Base-by-base conservation (phyloP, 2,888 invertebrate genomes). In the Sinohyriopsis cumingii region DNA sequence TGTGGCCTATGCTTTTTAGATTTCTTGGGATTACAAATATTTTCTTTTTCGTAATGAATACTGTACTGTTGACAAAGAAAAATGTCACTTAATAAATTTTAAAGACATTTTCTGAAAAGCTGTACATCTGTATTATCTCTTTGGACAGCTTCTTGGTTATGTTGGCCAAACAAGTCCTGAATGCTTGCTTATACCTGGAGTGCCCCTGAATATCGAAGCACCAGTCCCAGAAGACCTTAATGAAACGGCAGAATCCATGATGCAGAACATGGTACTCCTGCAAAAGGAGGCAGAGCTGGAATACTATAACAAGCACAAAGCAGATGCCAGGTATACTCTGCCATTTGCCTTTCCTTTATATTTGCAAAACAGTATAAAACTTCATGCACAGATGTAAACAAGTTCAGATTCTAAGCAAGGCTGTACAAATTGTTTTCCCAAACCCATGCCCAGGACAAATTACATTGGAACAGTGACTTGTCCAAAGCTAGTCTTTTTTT, bases 91-190 rank as follows among this genome's bases (percentile, higher is more conserved):
- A 45, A 45, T 45, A 45, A 45, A 45, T 0, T 45, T 45, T 45
- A 45, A 15, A 45, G 12, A 45, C 45, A 45, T 15, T 45, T 33
- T 45, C 3, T 45, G 12, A 45, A 45, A 45, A 45, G 9, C 15
- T 45, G 45, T 45, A 45, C 3, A 45, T 45, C 45, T 45, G 45
- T 33, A 3, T 5, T 45, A 0, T 3, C 15, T 45, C 72, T 75
- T 71, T 70, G 83, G 87, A 4, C 85, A 96, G 96, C 92, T 97
- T 73, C 91, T 98, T 71, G 94, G 95, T 82, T 97, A 97, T 91
- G 94, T 98, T 85, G 96, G 96, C 0, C 93, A 95, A 89, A 95
- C 96, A 3, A 97, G 97, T 83, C 95, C 97, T 0, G 98, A 98
- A 89, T 95, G 96, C 87, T 91, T 94, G 62, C 92, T 93, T 71